phyloP scores from a whole-genome alignment of 2,113 vertebrate species.

The Archocentrus centrarchus region DNA sequence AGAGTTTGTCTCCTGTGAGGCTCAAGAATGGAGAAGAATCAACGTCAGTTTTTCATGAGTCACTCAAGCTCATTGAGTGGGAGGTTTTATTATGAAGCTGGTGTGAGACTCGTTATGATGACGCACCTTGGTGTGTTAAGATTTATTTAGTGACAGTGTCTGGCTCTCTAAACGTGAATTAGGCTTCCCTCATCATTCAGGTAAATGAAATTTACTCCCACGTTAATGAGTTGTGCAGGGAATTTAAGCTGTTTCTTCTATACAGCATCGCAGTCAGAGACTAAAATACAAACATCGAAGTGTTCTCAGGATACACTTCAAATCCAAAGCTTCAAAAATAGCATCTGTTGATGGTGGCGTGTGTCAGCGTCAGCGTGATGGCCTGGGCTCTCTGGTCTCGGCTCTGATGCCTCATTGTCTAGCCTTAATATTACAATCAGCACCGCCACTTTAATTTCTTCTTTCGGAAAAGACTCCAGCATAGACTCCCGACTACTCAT shows the following conservation, averaged over 20 bases:
- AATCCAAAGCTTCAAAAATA: background rate
- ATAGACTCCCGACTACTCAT: conserved; percentile 18
- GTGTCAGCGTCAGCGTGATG: background rate
- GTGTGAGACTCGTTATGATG: conserved; percentile 8
- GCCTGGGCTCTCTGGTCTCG: background rate
- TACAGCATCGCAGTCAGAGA: background rate
- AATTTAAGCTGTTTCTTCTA: background rate
- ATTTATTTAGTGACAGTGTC: background rate
- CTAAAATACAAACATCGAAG: background rate
- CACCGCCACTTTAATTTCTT: background rate
- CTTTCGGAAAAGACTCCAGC: background rate
- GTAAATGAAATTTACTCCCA: background rate
- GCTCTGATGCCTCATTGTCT: background rate
- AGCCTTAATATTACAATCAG: background rate
- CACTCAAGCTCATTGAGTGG: conserved; percentile 8
- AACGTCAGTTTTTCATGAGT: conserved; percentile 9
- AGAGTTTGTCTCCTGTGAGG: background rate
- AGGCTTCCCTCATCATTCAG: background rate
- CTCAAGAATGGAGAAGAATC: background rate
- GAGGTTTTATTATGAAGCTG: conserved; percentile 16
- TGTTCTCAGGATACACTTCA: background rate
- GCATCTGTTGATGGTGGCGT: background rate
- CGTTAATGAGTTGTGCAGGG: background rate
- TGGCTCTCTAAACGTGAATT: background rate
- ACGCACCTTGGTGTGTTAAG: conserved; percentile 4